A percentile compares a stretch with the other conserved stretches of the same genome.
phyloP scores from a whole-genome alignment of 2,888 invertebrate species.

The Hirtodrosophila duncani region DNA sequence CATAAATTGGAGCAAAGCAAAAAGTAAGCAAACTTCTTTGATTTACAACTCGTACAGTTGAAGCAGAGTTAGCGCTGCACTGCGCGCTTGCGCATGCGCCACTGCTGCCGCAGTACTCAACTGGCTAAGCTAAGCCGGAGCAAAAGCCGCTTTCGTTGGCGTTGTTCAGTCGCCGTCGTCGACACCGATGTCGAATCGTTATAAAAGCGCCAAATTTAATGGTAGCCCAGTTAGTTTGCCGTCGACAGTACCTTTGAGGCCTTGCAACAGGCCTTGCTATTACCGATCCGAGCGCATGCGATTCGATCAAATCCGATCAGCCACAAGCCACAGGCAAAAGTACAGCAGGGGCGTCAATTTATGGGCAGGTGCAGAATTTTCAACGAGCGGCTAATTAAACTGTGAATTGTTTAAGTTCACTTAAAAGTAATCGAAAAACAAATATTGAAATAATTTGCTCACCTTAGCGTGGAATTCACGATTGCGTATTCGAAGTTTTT shows the following conservation, averaged over 20 bases:
- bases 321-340: neutral
- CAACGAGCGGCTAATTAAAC: slow-evolving; percentile 44
- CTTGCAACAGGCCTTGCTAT: slow-evolving; percentile 52
- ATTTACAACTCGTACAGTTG: slow-evolving; percentile 47
- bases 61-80: slow-evolving; percentile 12
- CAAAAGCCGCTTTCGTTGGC: slow-evolving; percentile 6
- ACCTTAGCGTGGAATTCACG: slow-evolving; percentile 50
- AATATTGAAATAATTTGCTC: slow-evolving; percentile 46
- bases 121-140: slow-evolving; percentile 15
- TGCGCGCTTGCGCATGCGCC: slow-evolving; percentile 15
- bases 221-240: slow-evolving; percentile 71
- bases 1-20: slow-evolving; percentile 63
- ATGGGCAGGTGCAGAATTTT: slow-evolving; percentile 48
- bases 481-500: slow-evolving; percentile 43
- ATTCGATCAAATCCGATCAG: slow-evolving; percentile 13
- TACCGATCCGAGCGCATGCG: slow-evolving; percentile 17
- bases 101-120: slow-evolving; percentile 24
- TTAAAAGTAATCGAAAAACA: slow-evolving; percentile 35
- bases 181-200: slow-evolving; percentile 52
- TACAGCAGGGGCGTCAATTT: slow-evolving; percentile 11
- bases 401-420: slow-evolving; percentile 28
- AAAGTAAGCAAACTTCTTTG: slow-evolving; percentile 55
- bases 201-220: slow-evolving; percentile 75
- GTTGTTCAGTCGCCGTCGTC: slow-evolving; percentile 25
- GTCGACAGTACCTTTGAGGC: slow-evolving; percentile 58